Percentiles rank a stretch among this genome's conserved stretches.
phyloP scores from a whole-genome alignment of 2,113 vertebrate species.

The Ciconia maguari region DNA sequence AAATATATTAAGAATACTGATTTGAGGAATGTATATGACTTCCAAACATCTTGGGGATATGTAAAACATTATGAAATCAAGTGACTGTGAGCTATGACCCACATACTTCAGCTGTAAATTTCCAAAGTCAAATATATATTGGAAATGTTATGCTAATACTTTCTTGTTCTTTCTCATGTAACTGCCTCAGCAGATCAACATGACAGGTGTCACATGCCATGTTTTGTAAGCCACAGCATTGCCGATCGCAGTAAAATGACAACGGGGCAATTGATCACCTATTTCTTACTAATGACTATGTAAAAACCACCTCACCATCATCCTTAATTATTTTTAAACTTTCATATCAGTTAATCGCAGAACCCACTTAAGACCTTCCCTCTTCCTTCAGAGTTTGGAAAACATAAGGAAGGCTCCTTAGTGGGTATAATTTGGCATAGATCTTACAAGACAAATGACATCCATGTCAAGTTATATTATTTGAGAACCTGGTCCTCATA shows the following conservation, averaged over 20 bases:
- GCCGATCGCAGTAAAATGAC: not conserved
- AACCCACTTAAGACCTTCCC: not conserved
- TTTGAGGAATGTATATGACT: constrained; percentile 17
- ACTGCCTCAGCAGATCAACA: constrained; percentile 20
- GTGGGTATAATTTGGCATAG: not conserved
- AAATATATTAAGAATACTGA: constrained; percentile 43
- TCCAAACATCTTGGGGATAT: constrained; percentile 36
- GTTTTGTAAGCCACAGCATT: not conserved
- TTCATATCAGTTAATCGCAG: not conserved
- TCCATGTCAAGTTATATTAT: not conserved
- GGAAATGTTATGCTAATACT: constrained; percentile 59
- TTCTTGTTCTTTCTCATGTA: constrained; percentile 16
- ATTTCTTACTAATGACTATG: not conserved
- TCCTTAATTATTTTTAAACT: not conserved
- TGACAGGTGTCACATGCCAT: not conserved
- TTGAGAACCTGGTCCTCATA: not conserved
- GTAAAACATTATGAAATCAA: constrained; percentile 59
- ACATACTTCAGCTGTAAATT: constrained; percentile 55
- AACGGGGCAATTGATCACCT: not conserved
- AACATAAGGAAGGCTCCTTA: not conserved
- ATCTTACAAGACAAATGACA: not conserved
- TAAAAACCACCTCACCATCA: not conserved
- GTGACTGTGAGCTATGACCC: constrained; percentile 53
- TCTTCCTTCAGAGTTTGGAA: not conserved
- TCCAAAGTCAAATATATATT: constrained; percentile 30